These are phyloP conservation scores for Coregonus clupeaformis DNA, from an alignment of 2,113 vertebrate genomes.

Conservation along the genomic window DNA sequence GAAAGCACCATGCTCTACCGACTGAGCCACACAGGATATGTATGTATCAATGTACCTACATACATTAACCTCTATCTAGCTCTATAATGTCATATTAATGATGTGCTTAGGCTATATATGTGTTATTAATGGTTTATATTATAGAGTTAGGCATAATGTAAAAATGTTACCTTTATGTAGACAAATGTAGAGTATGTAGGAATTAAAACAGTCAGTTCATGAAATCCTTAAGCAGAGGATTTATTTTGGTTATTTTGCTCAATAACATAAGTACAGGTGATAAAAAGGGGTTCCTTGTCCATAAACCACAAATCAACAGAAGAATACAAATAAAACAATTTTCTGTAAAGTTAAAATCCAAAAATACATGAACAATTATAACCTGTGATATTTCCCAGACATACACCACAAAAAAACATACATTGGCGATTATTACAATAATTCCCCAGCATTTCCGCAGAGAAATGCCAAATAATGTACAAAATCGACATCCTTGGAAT, in stretches of 20 bases:
- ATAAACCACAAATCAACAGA: too few relatives aligned
- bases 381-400: conserved; percentile 59
- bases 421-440: conserved; percentile 56
- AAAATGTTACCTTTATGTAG: too few relatives aligned
- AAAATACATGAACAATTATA: conserved; percentile 69
- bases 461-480: conserved; percentile 16
- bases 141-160: too few relatives aligned
- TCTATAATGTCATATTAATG: background rate
- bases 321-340: too few relatives aligned
- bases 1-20: too few relatives aligned
- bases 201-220: conserved; percentile 20
- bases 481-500: background rate
- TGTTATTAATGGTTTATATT: too few relatives aligned
- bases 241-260: conserved; percentile 87
- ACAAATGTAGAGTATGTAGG: background rate
- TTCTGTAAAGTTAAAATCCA: conserved; percentile 57
- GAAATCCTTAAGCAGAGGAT: conserved; percentile 79
- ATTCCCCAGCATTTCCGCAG: conserved; percentile 1
- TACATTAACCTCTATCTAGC: too few relatives aligned
- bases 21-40: too few relatives aligned
- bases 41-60: too few relatives aligned
- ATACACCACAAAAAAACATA: conserved; percentile 49
- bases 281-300: conserved; percentile 75
- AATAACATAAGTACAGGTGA: conserved; percentile 87
- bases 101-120: too few relatives aligned